These are phyloP conservation scores for Argentina silus DNA, from an alignment of 2,797 vertebrate genomes.

Conservation along the genomic window DNA sequence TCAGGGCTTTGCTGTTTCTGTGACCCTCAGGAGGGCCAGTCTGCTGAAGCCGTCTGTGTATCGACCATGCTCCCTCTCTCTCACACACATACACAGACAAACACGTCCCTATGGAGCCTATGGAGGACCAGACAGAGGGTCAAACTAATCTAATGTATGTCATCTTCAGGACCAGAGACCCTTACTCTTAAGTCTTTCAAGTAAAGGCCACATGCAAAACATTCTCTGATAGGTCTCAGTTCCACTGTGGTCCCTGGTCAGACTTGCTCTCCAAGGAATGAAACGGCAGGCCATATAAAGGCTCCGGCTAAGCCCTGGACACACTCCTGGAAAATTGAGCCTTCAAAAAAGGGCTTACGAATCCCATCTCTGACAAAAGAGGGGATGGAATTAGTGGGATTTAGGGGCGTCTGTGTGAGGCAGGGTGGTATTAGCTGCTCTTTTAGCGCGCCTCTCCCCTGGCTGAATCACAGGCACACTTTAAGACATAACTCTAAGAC, in stretches of 20 bases:
- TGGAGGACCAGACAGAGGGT: conserved; percentile 15
- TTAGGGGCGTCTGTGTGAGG: conserved; percentile 61
- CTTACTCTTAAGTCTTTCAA: conserved; percentile 12
- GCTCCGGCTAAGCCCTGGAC: conserved; percentile 59
- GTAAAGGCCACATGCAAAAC: not conserved
- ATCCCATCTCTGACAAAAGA: conserved; percentile 73
- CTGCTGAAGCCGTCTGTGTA: conserved; percentile 26
- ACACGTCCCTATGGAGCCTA: conserved; percentile 37
- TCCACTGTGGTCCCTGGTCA: not conserved
- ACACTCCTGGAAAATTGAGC: conserved; percentile 73
- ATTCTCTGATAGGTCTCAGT: not conserved
- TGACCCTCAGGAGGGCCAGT: conserved; percentile 49
- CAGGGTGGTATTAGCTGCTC: conserved; percentile 61
- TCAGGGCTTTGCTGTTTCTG: conserved; percentile 46
- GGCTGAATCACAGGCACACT: conserved; percentile 53
- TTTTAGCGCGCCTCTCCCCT: conserved; percentile 62
- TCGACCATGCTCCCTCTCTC: conserved; percentile 35
- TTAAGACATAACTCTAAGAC: conserved; percentile 49
- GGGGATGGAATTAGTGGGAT: conserved; percentile 75
- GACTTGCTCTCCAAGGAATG: conserved; percentile 21
- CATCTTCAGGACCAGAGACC: conserved; percentile 11
- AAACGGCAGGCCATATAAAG: conserved; percentile 43
- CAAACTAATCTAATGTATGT: conserved; percentile 30
- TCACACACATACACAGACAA: conserved; percentile 33
- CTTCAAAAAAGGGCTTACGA: conserved; percentile 70